Base-by-base conservation (phyloP, 2,113 vertebrate species). In the Varanus salvator region DNA sequence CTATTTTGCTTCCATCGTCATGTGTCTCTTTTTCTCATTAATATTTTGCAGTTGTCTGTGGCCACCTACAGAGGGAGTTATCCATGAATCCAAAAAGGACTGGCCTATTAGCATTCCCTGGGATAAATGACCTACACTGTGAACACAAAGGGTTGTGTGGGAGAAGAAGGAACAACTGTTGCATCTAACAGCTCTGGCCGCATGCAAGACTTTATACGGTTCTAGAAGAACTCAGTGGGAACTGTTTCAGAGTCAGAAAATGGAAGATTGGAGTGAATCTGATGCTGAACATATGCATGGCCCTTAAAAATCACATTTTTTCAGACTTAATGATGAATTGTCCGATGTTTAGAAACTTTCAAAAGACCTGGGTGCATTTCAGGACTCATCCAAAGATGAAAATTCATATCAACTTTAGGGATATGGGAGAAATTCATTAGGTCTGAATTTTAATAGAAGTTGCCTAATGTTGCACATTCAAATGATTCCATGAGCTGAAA, bases 41-140 rank as follows among this genome's bases (percentile, higher is more conserved):
- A 50, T 74, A 17, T 2, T 78, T 72, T 60, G 85, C 93, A 44
- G 87, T 50, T 19, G 80, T 90, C 68, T 66, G 31, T 38, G 64
- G 44, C 14, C 31, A 17, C 78, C 48, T 48, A n/a, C 2, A 48
- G 80, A 84, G 21, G 74, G 54, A 9, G 83, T n/a, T 77, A 12
- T 21, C 25, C 66, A 1, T 19, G 34, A 19, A 21, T 76, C 72
- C 72, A 74, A 14, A 34, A 31, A 19, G 8, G 72, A 34, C 31
- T 31, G 31, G 5, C 15, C 72, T 15, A 34, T 74, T 31, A 15
- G n/a, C 4, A 38, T 76, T 76, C 34, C 74, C 0, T 38, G 17
- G 8, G 64, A 66, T 23, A 66, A 66, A 66, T 25, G 23, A 25
- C 64, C 64, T 23, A 66, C 64, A 60, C 12, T 3, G 64, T 66